Percentiles rank a stretch among this genome's conserved stretches.
These are phyloP conservation scores for Limnothrissa miodon DNA, from an alignment of 2,113 vertebrate species.

Conservation along the genomic window DNA sequence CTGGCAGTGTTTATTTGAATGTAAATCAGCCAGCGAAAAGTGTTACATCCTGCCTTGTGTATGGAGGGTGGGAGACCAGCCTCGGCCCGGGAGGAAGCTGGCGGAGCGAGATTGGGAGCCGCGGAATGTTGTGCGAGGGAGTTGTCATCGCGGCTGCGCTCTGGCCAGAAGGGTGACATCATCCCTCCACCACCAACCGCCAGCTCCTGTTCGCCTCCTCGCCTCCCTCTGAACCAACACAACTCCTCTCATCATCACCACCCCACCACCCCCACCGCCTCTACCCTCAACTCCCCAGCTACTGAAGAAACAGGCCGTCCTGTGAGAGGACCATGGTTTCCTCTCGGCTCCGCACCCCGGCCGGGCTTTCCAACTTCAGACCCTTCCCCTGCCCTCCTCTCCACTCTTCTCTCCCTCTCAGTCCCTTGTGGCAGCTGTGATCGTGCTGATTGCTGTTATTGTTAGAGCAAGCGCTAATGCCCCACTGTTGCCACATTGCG, in stretches of 20 bases:
- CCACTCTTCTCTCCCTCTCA: slow-evolving; percentile 44
- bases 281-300: not conserved
- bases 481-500: slow-evolving; percentile 17
- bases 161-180: slow-evolving; percentile 64
- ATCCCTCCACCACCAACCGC: slow-evolving; percentile 41
- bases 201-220: slow-evolving; percentile 19
- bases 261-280: not conserved
- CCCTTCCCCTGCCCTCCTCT: slow-evolving; percentile 34
- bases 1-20: slow-evolving; percentile 88
- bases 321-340: slow-evolving; percentile 48
- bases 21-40: slow-evolving; percentile 85
- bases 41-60: slow-evolving; percentile 88
- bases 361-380: not conserved
- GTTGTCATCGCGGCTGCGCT: slow-evolving; percentile 48
- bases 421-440: slow-evolving; percentile 26
- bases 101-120: slow-evolving; percentile 71
- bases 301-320: slow-evolving; percentile 45
- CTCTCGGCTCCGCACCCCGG: not conserved
- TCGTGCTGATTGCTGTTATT: slow-evolving; percentile 43
- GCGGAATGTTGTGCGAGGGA: slow-evolving; percentile 70
- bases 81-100: slow-evolving; percentile 76
- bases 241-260: not conserved
- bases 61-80: slow-evolving; percentile 66
- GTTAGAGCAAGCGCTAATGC: slow-evolving; percentile 31
- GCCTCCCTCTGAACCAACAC: slow-evolving; percentile 2